phyloP scores from a whole-genome alignment of 2,113 vertebrate genomes.

The Sorex fumeus region DNA sequence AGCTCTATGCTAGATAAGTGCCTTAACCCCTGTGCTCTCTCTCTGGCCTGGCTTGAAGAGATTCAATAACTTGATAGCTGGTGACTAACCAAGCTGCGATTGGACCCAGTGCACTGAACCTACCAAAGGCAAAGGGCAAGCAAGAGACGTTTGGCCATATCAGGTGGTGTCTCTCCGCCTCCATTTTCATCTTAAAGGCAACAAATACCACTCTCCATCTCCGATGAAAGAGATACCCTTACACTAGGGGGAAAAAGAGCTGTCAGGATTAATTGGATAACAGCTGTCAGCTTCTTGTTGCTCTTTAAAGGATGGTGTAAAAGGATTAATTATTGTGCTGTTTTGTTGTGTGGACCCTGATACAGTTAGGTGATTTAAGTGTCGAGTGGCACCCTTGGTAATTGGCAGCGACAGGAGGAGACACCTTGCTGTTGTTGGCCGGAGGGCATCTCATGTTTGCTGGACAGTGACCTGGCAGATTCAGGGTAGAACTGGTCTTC shows the following conservation, averaged over 20 bases:
- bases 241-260: constrained; percentile 73
- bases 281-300: constrained; percentile 78
- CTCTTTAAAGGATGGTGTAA: constrained; percentile 77
- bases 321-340: constrained; percentile 81
- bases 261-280: constrained; percentile 84
- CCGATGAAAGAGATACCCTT: constrained; percentile 71
- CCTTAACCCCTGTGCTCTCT: no score
- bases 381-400: constrained; percentile 72
- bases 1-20: no score
- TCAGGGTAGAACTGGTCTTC: not conserved
- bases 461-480: not conserved
- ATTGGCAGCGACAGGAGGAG: constrained; percentile 45
- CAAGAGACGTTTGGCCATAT: not conserved
- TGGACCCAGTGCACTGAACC: no score
- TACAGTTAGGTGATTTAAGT: constrained; percentile 69
- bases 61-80: not conserved
- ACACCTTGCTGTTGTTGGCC: not conserved
- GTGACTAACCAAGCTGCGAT: not conserved
- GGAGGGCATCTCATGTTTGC: not conserved
- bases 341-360: constrained; percentile 76
- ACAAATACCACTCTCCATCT: constrained; percentile 54
- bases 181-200: constrained; percentile 22
- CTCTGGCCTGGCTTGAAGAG: no score
- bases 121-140: not conserved
- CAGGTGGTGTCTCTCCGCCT: constrained; percentile 32